Conservation (phyloP, 2,888 invertebrate genomes). For the Blastobasis lacticolella region DNA sequence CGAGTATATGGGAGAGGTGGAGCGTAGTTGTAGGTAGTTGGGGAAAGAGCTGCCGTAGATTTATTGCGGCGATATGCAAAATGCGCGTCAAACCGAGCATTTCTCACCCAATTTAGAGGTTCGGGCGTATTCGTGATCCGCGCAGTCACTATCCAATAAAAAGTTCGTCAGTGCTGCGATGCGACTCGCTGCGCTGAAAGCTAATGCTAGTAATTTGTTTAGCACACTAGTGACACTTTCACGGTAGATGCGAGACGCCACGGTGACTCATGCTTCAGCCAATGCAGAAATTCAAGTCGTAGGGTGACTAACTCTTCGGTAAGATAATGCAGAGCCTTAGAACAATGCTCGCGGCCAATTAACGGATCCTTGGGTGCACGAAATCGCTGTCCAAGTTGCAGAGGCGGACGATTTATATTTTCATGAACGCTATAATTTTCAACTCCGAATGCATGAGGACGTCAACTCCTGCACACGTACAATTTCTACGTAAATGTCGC, state of each 20-base stretch:
- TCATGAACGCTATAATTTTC: constrained; percentile 49
- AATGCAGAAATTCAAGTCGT: constrained; percentile 30
- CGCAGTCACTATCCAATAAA: constrained; percentile 33
- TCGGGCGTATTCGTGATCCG: constrained; percentile 26
- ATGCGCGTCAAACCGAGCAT: constrained; percentile 40
- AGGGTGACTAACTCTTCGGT: constrained; percentile 29
- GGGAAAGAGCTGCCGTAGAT: constrained; percentile 32
- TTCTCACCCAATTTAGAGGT: constrained; percentile 51
- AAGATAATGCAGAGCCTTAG: constrained; percentile 37
- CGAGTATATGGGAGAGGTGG: constrained; percentile 18
- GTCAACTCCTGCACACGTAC: constrained; percentile 21
- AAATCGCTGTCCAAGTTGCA: constrained; percentile 40
- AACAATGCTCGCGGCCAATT: constrained; percentile 55
- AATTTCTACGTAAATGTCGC: constrained; percentile 27
- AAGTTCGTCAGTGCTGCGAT: constrained; percentile 35
- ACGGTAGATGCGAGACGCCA: constrained; percentile 19
- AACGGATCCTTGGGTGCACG: constrained; percentile 48
- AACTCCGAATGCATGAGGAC: constrained; percentile 34
- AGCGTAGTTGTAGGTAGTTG: constrained; percentile 22
- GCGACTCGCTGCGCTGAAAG: constrained; percentile 25
- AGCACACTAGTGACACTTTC: constrained; percentile 32
- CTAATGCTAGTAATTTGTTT: constrained; percentile 39
- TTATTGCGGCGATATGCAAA: constrained; percentile 50
- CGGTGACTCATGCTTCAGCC: constrained; percentile 28
- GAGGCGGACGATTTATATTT: constrained; percentile 40